These are phyloP conservation scores for Halichondria panicea DNA, from an alignment of 37 sponge, comb jelly and placozoan species.

Conservation along the genomic window DNA sequence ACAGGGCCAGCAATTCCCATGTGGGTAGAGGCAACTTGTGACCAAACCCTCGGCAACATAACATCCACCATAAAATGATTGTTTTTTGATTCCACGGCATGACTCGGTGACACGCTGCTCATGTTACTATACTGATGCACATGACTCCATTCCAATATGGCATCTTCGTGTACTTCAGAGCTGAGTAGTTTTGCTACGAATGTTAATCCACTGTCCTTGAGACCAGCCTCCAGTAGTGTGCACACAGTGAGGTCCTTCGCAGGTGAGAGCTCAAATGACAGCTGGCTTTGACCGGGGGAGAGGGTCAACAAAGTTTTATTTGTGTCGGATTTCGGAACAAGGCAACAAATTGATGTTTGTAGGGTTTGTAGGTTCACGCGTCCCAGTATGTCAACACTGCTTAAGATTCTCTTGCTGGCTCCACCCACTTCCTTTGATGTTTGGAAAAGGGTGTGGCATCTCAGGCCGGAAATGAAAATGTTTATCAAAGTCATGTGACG, in stretches of 20 bases:
- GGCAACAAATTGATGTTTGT: conserved; percentile 14
- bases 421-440: background rate
- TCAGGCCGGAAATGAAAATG: conserved; percentile 3
- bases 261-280: conserved; percentile 6
- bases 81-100: background rate
- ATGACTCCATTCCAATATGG: conserved; percentile 26
- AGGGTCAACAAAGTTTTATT: conserved; percentile 8
- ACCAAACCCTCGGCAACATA: conserved; percentile 36
- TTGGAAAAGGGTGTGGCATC: conserved; percentile 6
- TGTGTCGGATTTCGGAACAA: background rate
- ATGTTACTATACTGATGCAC: background rate
- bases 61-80: conserved; percentile 8
- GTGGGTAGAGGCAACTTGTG: conserved; percentile 26
- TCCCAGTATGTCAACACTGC: conserved; percentile 1
- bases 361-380: conserved; percentile 10
- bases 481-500: conserved; percentile 26
- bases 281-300: conserved; percentile 11
- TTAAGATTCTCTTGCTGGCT: background rate
- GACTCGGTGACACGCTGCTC: too few species aligned
- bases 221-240: conserved; percentile 28
- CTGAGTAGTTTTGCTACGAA: conserved; percentile 15
- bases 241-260: background rate
- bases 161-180: conserved; percentile 7
- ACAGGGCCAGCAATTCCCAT: conserved; percentile 4
- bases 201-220: background rate